Evolutionary conservation across 2,797 vertebrate genomes (phyloP), one percentile per base, ranked within the genome.

Genomic region (Alosa sapidissima): DNA sequence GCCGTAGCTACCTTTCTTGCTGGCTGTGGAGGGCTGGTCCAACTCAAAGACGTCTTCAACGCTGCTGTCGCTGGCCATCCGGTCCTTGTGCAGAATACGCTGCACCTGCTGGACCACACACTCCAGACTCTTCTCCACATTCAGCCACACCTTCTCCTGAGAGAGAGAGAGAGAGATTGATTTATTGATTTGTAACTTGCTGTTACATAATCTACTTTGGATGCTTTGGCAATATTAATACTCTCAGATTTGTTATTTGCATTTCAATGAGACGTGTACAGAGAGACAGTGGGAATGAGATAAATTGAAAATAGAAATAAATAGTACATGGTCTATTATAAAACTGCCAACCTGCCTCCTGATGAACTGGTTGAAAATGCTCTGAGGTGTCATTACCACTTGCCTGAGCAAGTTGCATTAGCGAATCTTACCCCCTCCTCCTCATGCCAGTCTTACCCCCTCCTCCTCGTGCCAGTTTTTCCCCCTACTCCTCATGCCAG

Each of bases 61-160:
- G 68, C 96, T 97, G 90, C 97, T 97, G 94, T 98, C 96, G 0
- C 96, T 97, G 0, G 96, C 96, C 16, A 97, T 88, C 47, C 95
- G 96, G 87, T 98, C 97, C 90, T 94, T 95, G 92, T 96, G 97
- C 81, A 99, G 96, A 81, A 99, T 96, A 87, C 97, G 95, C 93
- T 98, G 97, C 86, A 98, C 97, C 65, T 96, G 95, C 93, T 97
- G 97, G 88, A 99, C 97, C 91, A 99, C 97, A 90, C 98, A 99
- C 93, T 99, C 98, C 91, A 99, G 95, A 91, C 98, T 99, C 95
- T 99, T 99, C 90, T 99, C 97, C 0, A 99, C 98, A 36, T 99
- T 99, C 89, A 98, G 92, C 97, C 98, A 99, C 87, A 98, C 96
- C 84, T 98, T 99, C 91, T 97, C 97, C 98, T 99, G 89, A 81